phyloP scores from a whole-genome alignment of 1,140 invertebrate species.

The Zaprionus tsacasi region DNA sequence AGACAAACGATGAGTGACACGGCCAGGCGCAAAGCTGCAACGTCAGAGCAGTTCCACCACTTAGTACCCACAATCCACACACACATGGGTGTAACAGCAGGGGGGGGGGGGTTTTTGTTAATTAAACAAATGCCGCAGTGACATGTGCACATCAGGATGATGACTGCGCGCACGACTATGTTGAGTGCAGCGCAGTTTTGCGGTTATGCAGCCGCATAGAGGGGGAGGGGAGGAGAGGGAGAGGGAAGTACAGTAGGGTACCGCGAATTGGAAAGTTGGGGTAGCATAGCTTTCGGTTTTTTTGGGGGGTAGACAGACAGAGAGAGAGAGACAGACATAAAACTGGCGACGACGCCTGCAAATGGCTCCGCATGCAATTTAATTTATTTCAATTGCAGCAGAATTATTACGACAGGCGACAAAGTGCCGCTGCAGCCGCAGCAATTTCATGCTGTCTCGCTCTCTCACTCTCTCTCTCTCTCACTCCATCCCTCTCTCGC shows the following conservation, averaged over 20 bases:
- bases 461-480: not conserved
- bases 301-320: conserved; percentile 22
- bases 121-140: conserved; percentile 83
- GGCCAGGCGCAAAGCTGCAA: conserved; percentile 50
- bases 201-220: conserved; percentile 44
- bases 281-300: conserved; percentile 25
- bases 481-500: not conserved
- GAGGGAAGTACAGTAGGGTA: too few species aligned
- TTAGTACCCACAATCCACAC: conserved; percentile 73
- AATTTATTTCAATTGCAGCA: conserved; percentile 81
- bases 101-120: conserved; percentile 63
- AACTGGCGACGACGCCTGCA: conserved; percentile 49
- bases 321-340: conserved; percentile 33
- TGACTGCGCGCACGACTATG: conserved; percentile 49
- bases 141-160: conserved; percentile 80
- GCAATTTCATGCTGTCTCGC: conserved; percentile 42
- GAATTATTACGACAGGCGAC: conserved; percentile 73
- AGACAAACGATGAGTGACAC: conserved; percentile 79
- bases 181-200: conserved; percentile 38
- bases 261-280: conserved; percentile 1
- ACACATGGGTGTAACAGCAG: not conserved
- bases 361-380: conserved; percentile 78
- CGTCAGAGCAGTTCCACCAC: conserved; percentile 42
- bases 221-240: not conserved
- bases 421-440: conserved; percentile 55